Base-by-base conservation (phyloP, 2,888 invertebrate genomes). In the Yponomeuta evonymella region DNA sequence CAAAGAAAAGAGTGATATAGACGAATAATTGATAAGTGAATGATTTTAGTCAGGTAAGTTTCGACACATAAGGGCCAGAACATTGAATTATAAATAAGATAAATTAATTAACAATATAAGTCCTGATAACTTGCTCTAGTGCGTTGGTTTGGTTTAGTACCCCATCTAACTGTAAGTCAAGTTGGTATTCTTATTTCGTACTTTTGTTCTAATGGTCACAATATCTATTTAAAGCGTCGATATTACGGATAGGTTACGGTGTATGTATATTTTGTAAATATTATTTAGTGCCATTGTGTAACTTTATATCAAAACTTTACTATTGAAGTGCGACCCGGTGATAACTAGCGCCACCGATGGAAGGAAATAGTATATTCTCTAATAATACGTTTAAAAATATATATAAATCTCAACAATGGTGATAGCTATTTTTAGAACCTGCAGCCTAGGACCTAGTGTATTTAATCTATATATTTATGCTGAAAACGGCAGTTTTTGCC, bases 271-370 rank as follows among this genome's bases (percentile, higher is more conserved):
- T 15, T 33, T 70, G 70, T 70, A 70, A 58, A 70, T 70, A 70
- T 15, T 58, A 58, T 58, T 77, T 83, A 86, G 87, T 87, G 87
- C 87, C 87, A 87, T 87, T 83, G 80, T 79, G 77, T 81, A 23
- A 63, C 29, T 63, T n/a, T 65, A 65, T 65, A 11, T 65, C 12
- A 30, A 65, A 80, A 81, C 78, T 78, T 75, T 62, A 15, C 1
- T 58, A 12, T 58, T 15, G 12, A 15, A 15, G 51, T 58, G 15
- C 1, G 15, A 58, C 51, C 2, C 51, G 51, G 5, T 15, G 51
- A 12, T 58, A 43, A 43, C 8, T 43, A 8, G 43, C 8, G 43
- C 43, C 43, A 8, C 5, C 8, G 43, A 43, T 8, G 43, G 43
- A n/a, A n/a, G n/a, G n/a, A n/a, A n/a, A n/a, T n/a, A n/a, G n/a